Base-by-base conservation (phyloP, 2,888 invertebrate species). In the Syritta pipiens region DNA sequence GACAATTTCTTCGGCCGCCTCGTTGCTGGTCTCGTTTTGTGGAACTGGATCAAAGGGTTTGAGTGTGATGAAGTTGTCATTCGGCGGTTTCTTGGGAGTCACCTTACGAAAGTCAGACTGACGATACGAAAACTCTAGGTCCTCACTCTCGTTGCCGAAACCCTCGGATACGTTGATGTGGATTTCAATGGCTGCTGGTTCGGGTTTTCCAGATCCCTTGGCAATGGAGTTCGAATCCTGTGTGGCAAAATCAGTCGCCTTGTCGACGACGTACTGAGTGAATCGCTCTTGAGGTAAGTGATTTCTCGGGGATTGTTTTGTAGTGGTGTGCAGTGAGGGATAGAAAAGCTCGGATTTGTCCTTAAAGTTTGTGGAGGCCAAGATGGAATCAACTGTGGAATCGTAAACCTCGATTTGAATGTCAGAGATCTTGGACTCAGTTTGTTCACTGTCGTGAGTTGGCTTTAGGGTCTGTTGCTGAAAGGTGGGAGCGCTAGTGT, bases 121-220 rank as follows among this genome's bases (percentile, higher is more conserved):
- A 0, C 86, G 84, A 57, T 87, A 88, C 1, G 86, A 86, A 57
- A 88, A 87, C 48, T 88, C 88, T 10, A 88, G 76, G 37, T 88
- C 87, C 46, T 88, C 88, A 48, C 84, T 87, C 51, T 86, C 87
- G 46, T 84, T 88, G 6, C 86, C 86, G 32, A 86, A 84, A 0
- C 86, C 87, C 48, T 88, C 88, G 0, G 88, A 88, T 0, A 88
- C 88, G 81, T 88, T 88, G 0, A 88, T 88, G 69, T 88, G 88
- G 22, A 88, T 88, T 79, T 88, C 88, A 26, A 88, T 88, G 17
- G 87, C 87, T 2, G 88, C 87, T 12, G 88, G 87, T 17, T 88
- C 86, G 0, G 88, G 87, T 4, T 86, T 85, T 0, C 86, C 88
- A 20, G 83, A 49, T 3, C 68, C 62, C 4, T 81, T 72, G 0